phyloP scores from a whole-genome alignment of 2,888 invertebrate species.

The Thalpophila matura region DNA sequence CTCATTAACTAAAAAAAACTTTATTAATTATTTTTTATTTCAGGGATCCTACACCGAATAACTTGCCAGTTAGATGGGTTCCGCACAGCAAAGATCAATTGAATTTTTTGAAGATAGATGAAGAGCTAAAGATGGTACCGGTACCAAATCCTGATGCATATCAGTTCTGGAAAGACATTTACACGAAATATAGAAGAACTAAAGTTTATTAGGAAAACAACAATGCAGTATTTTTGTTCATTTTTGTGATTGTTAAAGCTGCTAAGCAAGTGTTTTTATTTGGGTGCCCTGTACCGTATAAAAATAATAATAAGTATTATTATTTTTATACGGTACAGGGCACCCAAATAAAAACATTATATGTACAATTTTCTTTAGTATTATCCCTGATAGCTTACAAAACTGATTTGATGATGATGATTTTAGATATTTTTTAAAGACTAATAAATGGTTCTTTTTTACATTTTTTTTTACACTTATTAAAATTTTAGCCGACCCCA shows the following conservation, averaged over 20 bases:
- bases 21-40: conserved; percentile 1
- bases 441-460: no score
- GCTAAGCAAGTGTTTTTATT: no score
- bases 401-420: no score
- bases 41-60: conserved; percentile 76
- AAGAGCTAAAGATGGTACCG: conserved; percentile 69
- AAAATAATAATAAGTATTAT: no score
- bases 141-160: conserved; percentile 71
- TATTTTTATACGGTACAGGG: no score
- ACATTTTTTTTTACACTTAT: no score
- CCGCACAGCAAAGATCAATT: conserved; percentile 68
- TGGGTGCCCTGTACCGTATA: no score
- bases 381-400: no score
- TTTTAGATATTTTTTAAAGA: no score
- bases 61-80: conserved; percentile 72
- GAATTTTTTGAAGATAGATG: conserved; percentile 73
- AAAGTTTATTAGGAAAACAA: conserved; percentile 8
- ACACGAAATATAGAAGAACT: conserved; percentile 63
- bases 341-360: no score
- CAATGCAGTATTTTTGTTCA: neutral
- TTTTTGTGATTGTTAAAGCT: neutral
- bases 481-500: no score
- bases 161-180: conserved; percentile 75
- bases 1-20: neutral
- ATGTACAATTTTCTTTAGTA: no score